Evolutionary conservation across 1,140 invertebrate species (phyloP), one percentile per base, ranked within the genome.

Genomic region (Lepidotrigona ventralis): DNA sequence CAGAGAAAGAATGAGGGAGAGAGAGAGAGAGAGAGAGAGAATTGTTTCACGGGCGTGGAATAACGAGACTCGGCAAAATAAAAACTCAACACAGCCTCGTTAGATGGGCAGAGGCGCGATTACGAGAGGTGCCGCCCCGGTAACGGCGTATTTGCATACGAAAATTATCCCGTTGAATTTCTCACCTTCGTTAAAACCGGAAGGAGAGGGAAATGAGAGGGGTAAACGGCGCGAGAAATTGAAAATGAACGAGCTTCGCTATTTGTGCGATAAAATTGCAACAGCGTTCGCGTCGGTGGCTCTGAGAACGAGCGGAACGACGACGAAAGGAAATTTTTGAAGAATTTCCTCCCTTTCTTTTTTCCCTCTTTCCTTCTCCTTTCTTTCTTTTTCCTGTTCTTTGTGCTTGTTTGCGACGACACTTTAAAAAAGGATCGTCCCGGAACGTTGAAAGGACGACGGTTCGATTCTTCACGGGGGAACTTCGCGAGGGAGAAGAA

Each of bases 31-130:
- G 64, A 72, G 78, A 64, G 64, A 72, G 70, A 71, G 58, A 72
- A 79, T 70, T 2, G 33, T 51, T 74, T 77, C 76, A 78, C 81
- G 58, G 63, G 69, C 12, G 60, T 69, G 29, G 70, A 75, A 86
- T 83, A 89, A 86, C 83, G 89, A 88, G 89, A 54, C 74, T 78
- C 73, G 81, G 68, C 77, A 85, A 84, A 87, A 90, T 84, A 78
- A 87, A 80, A 89, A 88, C 86, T 83, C 81, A 83, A 79, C 79
- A 66, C 76, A 83, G 75, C 69, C 75, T 79, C 81, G 81, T 83
- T 79, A 79, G 75, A 51, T 72, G 69, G 81, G 56, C 81, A 72
- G 66, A 83, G 75, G 46, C 68, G 26, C 69, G 81, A 83, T 79
- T 79, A 79, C 81, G 76, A 66, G 76, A 79, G 81, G 46, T 23